Base-by-base conservation (phyloP, 2,888 invertebrate species). In the Cyaniris semiargus region DNA sequence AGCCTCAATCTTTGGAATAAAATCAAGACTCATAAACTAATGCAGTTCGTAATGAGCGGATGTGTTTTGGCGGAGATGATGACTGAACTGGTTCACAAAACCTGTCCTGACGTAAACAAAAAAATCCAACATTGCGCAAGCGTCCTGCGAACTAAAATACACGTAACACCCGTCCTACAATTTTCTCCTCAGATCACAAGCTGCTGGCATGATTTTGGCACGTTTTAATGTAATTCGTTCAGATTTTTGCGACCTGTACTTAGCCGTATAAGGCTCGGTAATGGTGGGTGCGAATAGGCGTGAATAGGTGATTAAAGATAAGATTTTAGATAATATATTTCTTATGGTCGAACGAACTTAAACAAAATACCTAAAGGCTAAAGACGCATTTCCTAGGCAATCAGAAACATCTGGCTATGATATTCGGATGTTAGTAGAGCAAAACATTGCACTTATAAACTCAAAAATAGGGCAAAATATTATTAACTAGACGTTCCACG, bases 41-140 rank as follows among this genome's bases (percentile, higher is more conserved):
- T 53, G 53, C 53, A 18, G 48, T 38, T 38, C 44, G 10, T 53
- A 53, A 53, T 18, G 53, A 53, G 18, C 18, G 66, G 66, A 66
- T 66, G 27, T 66, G 27, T 66, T 53, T 53, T 53, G 18, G 18
- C 27, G 58, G 58, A 58, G 21, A 58, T 58, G 58, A 15, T 6
- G 23, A 31, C 66, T 66, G 18, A 66, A 66, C 66, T 66, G 27
- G 66, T 66, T 66, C 27, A 66, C 27, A 4, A 66, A 66, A 66
- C 66, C 27, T 66, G 66, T 66, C 66, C 7, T 66, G 66, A 66
- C 15, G 31, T 31, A 31, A 66, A 21, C 27, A 66, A 66, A 66
- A 66, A 44, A 66, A 31, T 31, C 31, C 7, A 5, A 6, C 66
- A 4, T 66, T 66, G 66, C 66, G 66, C 66, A 66, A 66, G 27